A percentile compares a stretch with the other conserved stretches of the same genome.
Evolutionary conservation across 1,140 invertebrate species (phyloP).

Genomic region (Zaprionus inermis): DNA sequence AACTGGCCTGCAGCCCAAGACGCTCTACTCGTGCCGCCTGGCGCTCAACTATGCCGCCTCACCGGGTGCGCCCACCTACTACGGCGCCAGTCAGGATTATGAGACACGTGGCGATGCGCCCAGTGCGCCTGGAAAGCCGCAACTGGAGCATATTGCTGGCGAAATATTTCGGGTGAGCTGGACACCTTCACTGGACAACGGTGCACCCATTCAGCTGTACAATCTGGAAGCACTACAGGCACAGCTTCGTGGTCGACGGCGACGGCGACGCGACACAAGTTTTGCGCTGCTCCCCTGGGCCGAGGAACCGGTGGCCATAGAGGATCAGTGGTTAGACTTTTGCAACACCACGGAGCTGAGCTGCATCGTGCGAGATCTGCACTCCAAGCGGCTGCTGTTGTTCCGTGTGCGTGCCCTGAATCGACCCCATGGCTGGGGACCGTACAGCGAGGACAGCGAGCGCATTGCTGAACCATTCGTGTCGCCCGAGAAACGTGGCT

Average conservation of each 20-base stretch:
- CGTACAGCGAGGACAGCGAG: conserved; percentile 87
- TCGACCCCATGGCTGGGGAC: conserved; percentile 90
- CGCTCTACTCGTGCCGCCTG: conserved; percentile 90
- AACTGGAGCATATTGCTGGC: conserved; percentile 86
- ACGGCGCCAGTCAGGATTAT: conserved; percentile 88
- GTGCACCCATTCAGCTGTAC: conserved; percentile 87
- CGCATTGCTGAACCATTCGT: conserved; percentile 84
- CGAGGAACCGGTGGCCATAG: conserved; percentile 73
- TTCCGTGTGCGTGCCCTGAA: conserved; percentile 93
- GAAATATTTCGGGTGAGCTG: conserved; percentile 90
- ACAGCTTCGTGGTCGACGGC: conserved; percentile 11
- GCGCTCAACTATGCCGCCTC: conserved; percentile 88
- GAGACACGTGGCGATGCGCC: conserved; percentile 90
- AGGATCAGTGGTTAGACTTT: conserved; percentile 88
- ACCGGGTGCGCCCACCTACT: conserved; percentile 85
- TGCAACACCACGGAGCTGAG: conserved; percentile 93
- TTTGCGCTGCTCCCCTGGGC: conserved; percentile 56
- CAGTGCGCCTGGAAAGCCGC: conserved; percentile 88
- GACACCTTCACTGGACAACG: conserved; percentile 88
- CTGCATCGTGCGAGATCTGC: conserved; percentile 91
- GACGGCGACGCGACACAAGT: conserved; percentile 36
- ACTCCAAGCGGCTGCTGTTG: conserved; percentile 87
- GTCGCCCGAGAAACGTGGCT: conserved; percentile 79
- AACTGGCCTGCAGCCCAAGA: conserved; percentile 87
- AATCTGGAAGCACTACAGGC: conserved; percentile 86